Conservation (phyloP, 2,797 vertebrate species). For the Leuciscus waleckii region DNA sequence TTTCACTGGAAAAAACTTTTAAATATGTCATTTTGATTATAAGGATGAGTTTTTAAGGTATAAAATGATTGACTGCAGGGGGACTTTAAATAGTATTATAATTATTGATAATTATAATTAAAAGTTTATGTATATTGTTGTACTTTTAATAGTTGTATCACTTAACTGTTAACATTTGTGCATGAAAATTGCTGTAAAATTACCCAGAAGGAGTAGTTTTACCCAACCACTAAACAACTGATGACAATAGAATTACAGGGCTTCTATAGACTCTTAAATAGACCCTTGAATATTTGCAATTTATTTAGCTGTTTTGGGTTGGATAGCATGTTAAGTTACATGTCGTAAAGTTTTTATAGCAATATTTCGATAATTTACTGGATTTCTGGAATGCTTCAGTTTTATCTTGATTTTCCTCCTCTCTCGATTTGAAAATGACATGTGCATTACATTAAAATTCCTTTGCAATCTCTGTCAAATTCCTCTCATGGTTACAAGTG, state of each 20-base stretch:
- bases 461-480: slow-evolving; percentile 25
- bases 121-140: neutral
- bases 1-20: neutral
- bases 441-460: slow-evolving; percentile 38
- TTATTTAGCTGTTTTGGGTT: neutral
- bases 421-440: slow-evolving; percentile 31
- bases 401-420: neutral
- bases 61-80: neutral
- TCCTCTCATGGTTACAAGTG: neutral
- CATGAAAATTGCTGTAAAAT: neutral
- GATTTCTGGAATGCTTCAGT: neutral
- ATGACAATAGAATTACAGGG: neutral
- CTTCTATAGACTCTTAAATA: neutral
- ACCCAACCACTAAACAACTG: neutral
- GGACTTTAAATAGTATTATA: neutral
- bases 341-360: neutral
- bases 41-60: neutral
- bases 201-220: neutral
- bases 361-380: slow-evolving; percentile 10
- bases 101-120: too few relatives aligned
- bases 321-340: neutral
- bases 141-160: neutral
- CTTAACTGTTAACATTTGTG: neutral
- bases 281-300: neutral
- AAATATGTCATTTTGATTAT: neutral